A percentile compares a stretch with the other conserved stretches of the same genome.
Evolutionary conservation across 2,113 vertebrate genomes (phyloP).

Genomic region (Ictidomys tridecemlineatus): DNA sequence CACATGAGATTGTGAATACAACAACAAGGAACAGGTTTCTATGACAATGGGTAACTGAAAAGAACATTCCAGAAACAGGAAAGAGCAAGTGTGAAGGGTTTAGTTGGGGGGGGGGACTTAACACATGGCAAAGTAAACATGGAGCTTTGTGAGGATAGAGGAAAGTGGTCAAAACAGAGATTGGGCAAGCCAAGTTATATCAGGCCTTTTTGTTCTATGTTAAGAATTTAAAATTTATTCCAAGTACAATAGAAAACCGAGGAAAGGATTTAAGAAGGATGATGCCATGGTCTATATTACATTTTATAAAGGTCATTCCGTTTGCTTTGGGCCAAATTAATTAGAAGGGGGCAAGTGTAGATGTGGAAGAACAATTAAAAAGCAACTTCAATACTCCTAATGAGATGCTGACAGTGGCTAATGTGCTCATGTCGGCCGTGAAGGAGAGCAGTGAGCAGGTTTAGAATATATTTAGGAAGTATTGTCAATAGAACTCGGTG

Average conservation of each 20-base stretch:
- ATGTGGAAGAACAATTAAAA: slow-evolving; percentile 53
- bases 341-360: slow-evolving; percentile 21
- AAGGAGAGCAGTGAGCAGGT: slow-evolving; percentile 48
- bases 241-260: slow-evolving; percentile 43
- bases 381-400: slow-evolving; percentile 31
- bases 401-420: slow-evolving; percentile 58
- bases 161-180: neutral
- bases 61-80: slow-evolving; percentile 21
- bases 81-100: neutral
- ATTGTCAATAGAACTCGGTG: slow-evolving; percentile 32
- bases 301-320: slow-evolving; percentile 39
- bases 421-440: neutral
- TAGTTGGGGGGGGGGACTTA: neutral
- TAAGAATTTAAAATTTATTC: slow-evolving; percentile 43
- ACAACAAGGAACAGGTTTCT: neutral
- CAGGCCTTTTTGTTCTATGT: neutral
- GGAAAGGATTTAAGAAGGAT: slow-evolving; percentile 37
- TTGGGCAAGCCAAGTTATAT: neutral
- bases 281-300: neutral
- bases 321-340: slow-evolving; percentile 58
- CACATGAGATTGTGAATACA: neutral
- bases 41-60: slow-evolving; percentile 27
- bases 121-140: neutral
- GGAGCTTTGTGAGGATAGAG: neutral
- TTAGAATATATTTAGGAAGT: slow-evolving; percentile 57